Percentiles rank a stretch among this genome's conserved stretches.
Conservation (phyloP, 2,113 vertebrate genomes). For the Phainopepla nitens region DNA sequence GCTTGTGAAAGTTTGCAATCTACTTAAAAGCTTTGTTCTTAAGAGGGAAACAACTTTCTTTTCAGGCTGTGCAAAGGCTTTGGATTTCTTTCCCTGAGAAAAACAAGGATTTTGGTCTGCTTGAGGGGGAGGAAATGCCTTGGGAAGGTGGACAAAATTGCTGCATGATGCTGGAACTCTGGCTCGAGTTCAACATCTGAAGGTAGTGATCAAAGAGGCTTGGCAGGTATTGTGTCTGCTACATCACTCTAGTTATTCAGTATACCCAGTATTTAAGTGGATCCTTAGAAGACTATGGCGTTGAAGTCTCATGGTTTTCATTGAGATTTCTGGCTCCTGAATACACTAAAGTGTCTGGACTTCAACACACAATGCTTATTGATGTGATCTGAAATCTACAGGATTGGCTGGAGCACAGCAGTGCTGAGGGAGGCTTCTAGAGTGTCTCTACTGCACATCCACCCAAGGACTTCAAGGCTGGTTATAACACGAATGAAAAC, state of each 20-base stretch:
- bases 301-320: background rate
- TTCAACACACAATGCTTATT: background rate
- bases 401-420: background rate
- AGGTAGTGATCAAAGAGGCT: background rate
- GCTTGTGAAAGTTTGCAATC: constrained; percentile 9
- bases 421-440: background rate
- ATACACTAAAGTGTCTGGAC: background rate
- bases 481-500: background rate
- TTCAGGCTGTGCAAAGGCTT: background rate
- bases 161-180: background rate
- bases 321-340: background rate
- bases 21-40: constrained; percentile 29
- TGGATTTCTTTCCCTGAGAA: background rate
- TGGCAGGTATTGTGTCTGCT: background rate
- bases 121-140: background rate
- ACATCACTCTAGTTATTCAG: background rate
- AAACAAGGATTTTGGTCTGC: background rate
- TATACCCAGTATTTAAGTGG: background rate
- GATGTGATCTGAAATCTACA: background rate
- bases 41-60: constrained; percentile 28
- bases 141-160: background rate
- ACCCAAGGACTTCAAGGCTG: background rate
- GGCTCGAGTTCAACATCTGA: background rate
- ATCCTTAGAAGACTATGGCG: background rate
- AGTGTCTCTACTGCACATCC: background rate